phyloP scores from a whole-genome alignment of 2,113 vertebrate species.

The Mirounga angustirostris region DNA sequence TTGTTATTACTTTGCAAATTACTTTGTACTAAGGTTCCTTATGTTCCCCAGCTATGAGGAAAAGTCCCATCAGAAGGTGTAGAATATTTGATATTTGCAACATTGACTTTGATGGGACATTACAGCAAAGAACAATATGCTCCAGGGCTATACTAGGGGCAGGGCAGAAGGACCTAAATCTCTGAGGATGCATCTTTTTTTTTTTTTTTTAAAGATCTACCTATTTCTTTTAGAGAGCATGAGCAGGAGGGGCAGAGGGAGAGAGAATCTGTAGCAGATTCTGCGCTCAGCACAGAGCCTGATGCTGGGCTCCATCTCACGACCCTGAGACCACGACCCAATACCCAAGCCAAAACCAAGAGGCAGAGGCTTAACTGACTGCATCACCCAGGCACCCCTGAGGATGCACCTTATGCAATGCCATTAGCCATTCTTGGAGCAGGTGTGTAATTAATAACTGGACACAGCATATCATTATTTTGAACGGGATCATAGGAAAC shows the following conservation, averaged over 20 bases:
- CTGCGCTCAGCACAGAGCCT: neutral
- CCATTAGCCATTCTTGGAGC: neutral
- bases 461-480: neutral
- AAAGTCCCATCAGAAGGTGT: slow-evolving; percentile 58
- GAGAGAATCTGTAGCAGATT: neutral
- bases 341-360: neutral
- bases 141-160: neutral
- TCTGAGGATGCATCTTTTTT: neutral
- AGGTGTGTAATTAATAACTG: slow-evolving; percentile 49
- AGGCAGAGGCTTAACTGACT: neutral
- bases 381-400: neutral
- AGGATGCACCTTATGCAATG: neutral
- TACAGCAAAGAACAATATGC: slow-evolving; percentile 14
- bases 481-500: slow-evolving; percentile 52
- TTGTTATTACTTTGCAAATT: slow-evolving; percentile 79
- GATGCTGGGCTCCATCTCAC: neutral
- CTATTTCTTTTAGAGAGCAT: neutral
- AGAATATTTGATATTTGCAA: slow-evolving; percentile 45
- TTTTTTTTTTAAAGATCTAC: neutral
- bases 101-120: neutral
- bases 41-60: slow-evolving; percentile 15
- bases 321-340: neutral
- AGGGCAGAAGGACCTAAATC: slow-evolving; percentile 4
- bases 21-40: slow-evolving; percentile 64
- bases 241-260: neutral